Percentiles rank a stretch among this genome's conserved stretches.
phyloP scores from a whole-genome alignment of 2,888 invertebrate genomes.

The Tenthredo scrophulariae region DNA sequence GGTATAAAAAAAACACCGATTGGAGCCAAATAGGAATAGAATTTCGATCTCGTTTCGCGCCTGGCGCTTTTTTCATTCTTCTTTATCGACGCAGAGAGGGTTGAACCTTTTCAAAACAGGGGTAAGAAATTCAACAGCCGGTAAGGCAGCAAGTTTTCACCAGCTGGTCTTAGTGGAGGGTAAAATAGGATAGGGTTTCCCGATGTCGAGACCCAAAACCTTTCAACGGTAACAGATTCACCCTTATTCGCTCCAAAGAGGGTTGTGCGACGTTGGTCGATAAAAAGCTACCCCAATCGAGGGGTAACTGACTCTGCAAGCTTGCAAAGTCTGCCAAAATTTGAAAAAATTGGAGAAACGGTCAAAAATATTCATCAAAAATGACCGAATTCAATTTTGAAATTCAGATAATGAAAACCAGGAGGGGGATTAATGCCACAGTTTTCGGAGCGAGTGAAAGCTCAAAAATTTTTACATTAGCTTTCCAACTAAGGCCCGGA shows the following conservation, averaged over 20 bases:
- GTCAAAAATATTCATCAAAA: background rate
- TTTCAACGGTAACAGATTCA: background rate
- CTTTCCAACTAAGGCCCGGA: background rate
- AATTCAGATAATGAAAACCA: background rate
- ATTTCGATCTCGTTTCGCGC: background rate
- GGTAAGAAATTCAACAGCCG: conserved; percentile 22
- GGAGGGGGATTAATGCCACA: background rate
- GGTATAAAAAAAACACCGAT: too few species aligned
- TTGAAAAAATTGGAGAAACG: background rate
- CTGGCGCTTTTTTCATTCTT: background rate
- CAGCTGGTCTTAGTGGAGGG: background rate
- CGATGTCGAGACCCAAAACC: background rate
- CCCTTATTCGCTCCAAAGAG: background rate
- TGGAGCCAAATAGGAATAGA: background rate
- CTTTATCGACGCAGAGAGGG: conserved; percentile 11
- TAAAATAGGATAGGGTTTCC: background rate
- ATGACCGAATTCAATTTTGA: background rate
- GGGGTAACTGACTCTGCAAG: background rate
- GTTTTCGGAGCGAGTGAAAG: background rate
- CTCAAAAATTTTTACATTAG: background rate
- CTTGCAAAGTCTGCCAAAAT: background rate
- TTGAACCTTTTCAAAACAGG: background rate
- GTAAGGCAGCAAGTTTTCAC: conserved; percentile 13
- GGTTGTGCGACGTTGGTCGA: background rate
- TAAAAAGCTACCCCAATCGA: conserved; percentile 7